A percentile compares a stretch with the other conserved stretches of the same genome.
phyloP scores from a whole-genome alignment of 2,888 invertebrate species.

The Dryadula phaetusa region DNA sequence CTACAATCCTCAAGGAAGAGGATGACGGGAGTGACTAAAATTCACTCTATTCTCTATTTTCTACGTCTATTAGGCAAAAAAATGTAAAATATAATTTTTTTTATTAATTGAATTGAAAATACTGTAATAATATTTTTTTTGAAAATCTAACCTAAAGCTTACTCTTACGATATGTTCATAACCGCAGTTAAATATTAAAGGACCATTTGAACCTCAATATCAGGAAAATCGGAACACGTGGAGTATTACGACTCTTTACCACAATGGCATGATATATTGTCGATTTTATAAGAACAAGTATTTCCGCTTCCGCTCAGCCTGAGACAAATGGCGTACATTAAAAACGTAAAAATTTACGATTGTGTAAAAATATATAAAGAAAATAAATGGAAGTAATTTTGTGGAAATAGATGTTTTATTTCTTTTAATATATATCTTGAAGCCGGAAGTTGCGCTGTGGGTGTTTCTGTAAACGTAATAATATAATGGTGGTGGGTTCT shows the following conservation, averaged over 20 bases:
- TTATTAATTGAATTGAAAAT: too few species aligned
- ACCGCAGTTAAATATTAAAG: background rate
- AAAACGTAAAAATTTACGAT: slow-evolving; percentile 3
- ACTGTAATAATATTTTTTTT: too few species aligned
- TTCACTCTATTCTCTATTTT: too few species aligned
- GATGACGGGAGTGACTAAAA: too few species aligned
- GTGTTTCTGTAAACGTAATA: too few species aligned
- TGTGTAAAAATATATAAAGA: background rate
- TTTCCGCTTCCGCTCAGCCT: slow-evolving; percentile 21
- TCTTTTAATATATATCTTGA: too few species aligned
- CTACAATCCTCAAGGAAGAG: too few species aligned
- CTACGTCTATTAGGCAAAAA: too few species aligned
- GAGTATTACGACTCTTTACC: background rate
- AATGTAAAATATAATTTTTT: too few species aligned
- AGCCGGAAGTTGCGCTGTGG: too few species aligned
- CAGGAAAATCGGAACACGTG: slow-evolving; percentile 4
- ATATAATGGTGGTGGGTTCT: too few species aligned
- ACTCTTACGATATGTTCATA: background rate
- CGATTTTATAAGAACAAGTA: slow-evolving; percentile 32
- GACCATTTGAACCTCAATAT: background rate
- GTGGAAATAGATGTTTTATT: background rate
- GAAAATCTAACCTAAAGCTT: background rate
- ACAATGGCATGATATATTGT: slow-evolving; percentile 23
- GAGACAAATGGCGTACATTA: slow-evolving; percentile 24
- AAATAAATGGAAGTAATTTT: background rate